phyloP scores from a whole-genome alignment of 2,797 vertebrate genomes.

The Bucorvus abyssinicus region DNA sequence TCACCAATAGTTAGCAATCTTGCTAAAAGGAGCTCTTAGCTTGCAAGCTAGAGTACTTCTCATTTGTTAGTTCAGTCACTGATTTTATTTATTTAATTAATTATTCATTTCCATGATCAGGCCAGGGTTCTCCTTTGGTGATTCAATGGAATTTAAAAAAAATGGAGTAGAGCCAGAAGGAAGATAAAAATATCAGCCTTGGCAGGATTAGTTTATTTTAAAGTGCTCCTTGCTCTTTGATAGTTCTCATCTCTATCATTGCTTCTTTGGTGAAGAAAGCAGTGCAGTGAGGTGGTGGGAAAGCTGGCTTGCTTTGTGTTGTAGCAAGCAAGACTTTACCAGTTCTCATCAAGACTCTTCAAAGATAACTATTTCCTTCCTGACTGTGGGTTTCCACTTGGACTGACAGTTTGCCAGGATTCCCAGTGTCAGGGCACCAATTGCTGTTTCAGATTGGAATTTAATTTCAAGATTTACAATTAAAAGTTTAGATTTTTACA shows the following conservation, averaged over 20 bases:
- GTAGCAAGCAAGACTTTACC: not conserved
- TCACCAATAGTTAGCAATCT: not conserved
- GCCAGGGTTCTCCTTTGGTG: not conserved
- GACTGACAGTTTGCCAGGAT: not conserved
- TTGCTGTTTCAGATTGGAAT: not conserved
- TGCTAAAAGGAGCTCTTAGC: not conserved
- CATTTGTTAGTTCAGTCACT: not conserved
- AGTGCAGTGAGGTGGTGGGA: not conserved
- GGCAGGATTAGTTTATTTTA: not conserved
- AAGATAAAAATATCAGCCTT: constrained; percentile 2
- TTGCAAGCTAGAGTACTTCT: not conserved
- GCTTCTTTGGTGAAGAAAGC: not conserved
- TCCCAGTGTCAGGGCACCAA: not conserved
- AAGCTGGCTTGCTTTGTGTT: not conserved
- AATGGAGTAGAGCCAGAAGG: not conserved
- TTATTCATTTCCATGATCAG: not conserved
- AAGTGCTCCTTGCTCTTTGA: constrained; percentile 1
- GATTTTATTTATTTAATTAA: not conserved
- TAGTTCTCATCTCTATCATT: not conserved
- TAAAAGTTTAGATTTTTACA: not conserved
- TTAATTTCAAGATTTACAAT: not conserved
- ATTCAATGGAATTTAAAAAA: constrained; percentile 26
- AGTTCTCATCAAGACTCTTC: not conserved
- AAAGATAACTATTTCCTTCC: not conserved
- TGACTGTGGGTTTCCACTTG: not conserved